These are phyloP conservation scores for Drymonia ruficornis DNA, from an alignment of 2,888 invertebrate species.

Conservation along the genomic window DNA sequence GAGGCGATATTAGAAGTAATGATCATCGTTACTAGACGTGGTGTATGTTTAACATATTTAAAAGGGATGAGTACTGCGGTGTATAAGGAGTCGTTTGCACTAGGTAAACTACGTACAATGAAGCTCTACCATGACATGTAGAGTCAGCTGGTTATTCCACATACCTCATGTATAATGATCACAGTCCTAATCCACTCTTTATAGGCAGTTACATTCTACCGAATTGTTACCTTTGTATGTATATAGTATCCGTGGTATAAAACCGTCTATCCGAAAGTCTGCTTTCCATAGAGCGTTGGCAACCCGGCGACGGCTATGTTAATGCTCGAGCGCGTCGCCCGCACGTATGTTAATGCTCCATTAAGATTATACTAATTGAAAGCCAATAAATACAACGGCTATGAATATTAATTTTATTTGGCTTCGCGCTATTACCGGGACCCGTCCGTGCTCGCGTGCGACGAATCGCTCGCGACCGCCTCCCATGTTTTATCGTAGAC, in stretches of 20 bases:
- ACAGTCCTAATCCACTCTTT: no score
- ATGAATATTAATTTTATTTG: conserved; percentile 85
- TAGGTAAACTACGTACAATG: neutral
- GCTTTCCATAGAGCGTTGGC: conserved; percentile 43
- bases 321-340: conserved; percentile 69
- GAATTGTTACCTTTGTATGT: no score
- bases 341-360: conserved; percentile 83
- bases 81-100: neutral
- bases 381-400: conserved; percentile 85
- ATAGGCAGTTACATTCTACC: no score
- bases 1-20: conserved; percentile 46
- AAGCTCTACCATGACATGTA: neutral
- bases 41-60: conserved; percentile 1
- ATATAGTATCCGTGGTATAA: no score
- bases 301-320: conserved; percentile 63
- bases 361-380: conserved; percentile 85
- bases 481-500: conserved; percentile 35
- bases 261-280: no score
- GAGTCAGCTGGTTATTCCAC: neutral
- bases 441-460: conserved; percentile 65
- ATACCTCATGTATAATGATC: neutral
- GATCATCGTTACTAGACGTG: conserved; percentile 14
- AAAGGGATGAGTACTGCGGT: neutral
- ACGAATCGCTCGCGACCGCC: conserved; percentile 43
- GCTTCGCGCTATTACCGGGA: conserved; percentile 62